Evolutionary conservation across 37 sponge, comb jelly and placozoan species (phyloP).

Genomic region (Spongilla lacustris): DNA sequence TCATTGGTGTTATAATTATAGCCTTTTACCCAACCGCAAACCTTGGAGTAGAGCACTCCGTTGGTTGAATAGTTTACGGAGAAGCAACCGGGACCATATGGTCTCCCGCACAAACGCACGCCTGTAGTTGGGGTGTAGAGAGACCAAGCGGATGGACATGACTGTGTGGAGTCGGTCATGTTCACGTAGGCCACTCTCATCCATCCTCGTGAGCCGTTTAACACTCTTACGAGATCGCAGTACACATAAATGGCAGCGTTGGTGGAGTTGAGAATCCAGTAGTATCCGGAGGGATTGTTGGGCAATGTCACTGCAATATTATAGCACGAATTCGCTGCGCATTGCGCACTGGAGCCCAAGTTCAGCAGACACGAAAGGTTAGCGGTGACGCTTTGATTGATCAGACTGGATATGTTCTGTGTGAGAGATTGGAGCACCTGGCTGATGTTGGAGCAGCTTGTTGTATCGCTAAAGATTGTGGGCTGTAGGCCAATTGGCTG

Average conservation of each 20-base stretch:
- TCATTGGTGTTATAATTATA: conserved; percentile 36
- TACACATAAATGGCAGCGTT: background rate
- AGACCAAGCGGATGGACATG: conserved; percentile 31
- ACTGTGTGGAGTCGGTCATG: conserved; percentile 11
- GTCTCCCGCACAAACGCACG: conserved; percentile 31
- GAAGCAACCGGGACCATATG: conserved; percentile 14
- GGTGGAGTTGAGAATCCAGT: conserved; percentile 8
- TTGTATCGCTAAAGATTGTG: background rate
- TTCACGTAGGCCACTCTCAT: conserved; percentile 34
- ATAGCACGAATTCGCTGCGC: background rate
- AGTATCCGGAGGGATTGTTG: background rate
- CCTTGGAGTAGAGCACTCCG: conserved; percentile 36
- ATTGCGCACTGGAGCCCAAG: background rate
- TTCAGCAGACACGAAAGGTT: background rate
- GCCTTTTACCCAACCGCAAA: conserved; percentile 59
- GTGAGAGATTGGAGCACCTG: background rate
- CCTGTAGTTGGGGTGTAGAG: background rate
- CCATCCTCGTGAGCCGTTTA: conserved; percentile 25
- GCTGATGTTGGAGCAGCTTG: background rate
- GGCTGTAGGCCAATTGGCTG: background rate
- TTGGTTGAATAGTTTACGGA: background rate
- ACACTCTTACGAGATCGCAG: background rate
- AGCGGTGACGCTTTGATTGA: background rate
- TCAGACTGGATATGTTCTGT: background rate
- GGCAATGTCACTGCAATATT: background rate